These are phyloP conservation scores for Zaprionus camerounensis DNA, from an alignment of 1,140 invertebrate species.

Conservation along the genomic window DNA sequence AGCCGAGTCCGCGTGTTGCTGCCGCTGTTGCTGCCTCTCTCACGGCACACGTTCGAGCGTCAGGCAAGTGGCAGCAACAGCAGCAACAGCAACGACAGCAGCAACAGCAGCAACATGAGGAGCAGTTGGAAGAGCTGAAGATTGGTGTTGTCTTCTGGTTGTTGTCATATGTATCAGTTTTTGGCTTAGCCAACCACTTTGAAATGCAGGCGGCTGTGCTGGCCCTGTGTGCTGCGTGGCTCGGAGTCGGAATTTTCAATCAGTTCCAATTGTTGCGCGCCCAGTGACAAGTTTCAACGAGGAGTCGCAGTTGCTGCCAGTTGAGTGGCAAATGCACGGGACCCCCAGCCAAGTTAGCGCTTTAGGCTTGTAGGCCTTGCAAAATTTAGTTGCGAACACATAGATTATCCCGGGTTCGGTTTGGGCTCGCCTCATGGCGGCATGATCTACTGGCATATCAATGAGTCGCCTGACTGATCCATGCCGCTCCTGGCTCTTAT, in stretches of 20 bases:
- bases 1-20: neutral
- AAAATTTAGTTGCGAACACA: conserved; percentile 80
- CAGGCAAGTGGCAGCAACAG: conserved; percentile 44
- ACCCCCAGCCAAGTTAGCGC: conserved; percentile 77
- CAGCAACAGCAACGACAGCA: neutral
- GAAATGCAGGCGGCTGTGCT: conserved; percentile 55
- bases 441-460: conserved; percentile 81
- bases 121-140: conserved; percentile 1
- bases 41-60: conserved; percentile 72
- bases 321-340: conserved; percentile 72
- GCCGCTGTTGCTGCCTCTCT: conserved; percentile 49
- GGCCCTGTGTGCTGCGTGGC: conserved; percentile 2
- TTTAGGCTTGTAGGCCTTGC: conserved; percentile 57
- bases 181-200: conserved; percentile 73
- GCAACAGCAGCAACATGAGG: conserved; percentile 1
- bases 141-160: conserved; percentile 67
- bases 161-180: conserved; percentile 81
- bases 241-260: conserved; percentile 75
- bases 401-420: conserved; percentile 70
- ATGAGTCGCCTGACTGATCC: conserved; percentile 69
- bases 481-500: conserved; percentile 65
- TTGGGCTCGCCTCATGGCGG: conserved; percentile 49
- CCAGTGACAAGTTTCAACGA: conserved; percentile 65
- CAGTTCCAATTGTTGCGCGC: conserved; percentile 81
- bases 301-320: conserved; percentile 4